A percentile compares a stretch with the other conserved stretches of the same genome.
Evolutionary conservation across 2,113 vertebrate species (phyloP).

Genomic region (Silurus glanis): DNA sequence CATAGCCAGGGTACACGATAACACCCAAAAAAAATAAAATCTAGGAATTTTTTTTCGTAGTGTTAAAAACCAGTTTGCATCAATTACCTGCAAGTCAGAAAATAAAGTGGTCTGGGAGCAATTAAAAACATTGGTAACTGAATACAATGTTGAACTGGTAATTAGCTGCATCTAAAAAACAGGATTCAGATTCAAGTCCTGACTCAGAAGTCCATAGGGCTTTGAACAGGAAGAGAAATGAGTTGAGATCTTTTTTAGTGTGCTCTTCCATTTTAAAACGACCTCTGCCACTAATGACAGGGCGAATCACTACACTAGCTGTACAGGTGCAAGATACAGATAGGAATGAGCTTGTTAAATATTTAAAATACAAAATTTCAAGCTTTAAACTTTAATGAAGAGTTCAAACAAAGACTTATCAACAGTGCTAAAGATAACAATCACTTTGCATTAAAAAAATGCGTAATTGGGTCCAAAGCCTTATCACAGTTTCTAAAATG

Average conservation of each 20-base stretch:
- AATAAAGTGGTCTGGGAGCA: not conserved
- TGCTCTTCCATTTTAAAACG: conserved; percentile 48
- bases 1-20: not conserved
- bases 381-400: conserved; percentile 73
- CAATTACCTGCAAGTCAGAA: not conserved
- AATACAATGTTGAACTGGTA: not conserved
- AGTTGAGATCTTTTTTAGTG: conserved; percentile 59
- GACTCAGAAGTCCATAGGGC: conserved; percentile 38
- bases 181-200: conserved; percentile 38
- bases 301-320: conserved; percentile 44
- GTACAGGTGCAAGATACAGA: conserved; percentile 65
- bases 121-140: not conserved
- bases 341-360: conserved; percentile 70
- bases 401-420: conserved; percentile 70
- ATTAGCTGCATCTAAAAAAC: conserved; percentile 44
- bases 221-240: conserved; percentile 51
- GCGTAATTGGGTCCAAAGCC: conserved; percentile 47
- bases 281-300: conserved; percentile 50
- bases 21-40: not conserved
- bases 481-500: conserved; percentile 35
- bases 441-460: conserved; percentile 35
- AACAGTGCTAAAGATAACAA: conserved; percentile 63
- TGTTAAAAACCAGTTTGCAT: not conserved
- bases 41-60: not conserved
- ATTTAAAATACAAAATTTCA: conserved; percentile 66